Conservation (phyloP, 2,797 vertebrate species). For the Poecile montanus region DNA sequence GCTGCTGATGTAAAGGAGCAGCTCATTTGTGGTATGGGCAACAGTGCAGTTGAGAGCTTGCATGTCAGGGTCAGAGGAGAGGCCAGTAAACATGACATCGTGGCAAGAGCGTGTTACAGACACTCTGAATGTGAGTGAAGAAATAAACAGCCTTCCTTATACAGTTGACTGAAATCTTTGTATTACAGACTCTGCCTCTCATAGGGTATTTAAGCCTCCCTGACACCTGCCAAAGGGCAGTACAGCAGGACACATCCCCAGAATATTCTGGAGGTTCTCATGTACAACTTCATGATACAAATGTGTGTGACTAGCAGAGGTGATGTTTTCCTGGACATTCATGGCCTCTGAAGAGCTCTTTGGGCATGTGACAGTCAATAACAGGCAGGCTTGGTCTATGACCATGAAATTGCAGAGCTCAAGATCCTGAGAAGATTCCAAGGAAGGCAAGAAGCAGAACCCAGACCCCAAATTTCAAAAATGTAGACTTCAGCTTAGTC, state of each 20-base stretch:
- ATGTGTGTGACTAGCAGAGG: not conserved
- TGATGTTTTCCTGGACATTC: not conserved
- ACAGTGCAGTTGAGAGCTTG: not conserved
- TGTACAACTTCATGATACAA: not conserved
- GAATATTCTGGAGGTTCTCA: not conserved
- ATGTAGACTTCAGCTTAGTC: not conserved
- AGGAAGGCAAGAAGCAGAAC: not conserved
- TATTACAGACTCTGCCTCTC: not conserved
- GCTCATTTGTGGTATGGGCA: not conserved
- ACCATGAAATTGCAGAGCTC: not conserved
- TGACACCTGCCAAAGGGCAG: not conserved
- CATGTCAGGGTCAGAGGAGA: not conserved
- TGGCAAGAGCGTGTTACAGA: not conserved
- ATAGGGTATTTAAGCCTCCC: not conserved
- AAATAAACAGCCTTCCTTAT: not conserved
- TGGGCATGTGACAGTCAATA: not conserved
- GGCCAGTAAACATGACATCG: not conserved
- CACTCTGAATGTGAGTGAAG: not conserved
- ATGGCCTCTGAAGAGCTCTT: not conserved
- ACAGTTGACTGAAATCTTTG: not conserved
- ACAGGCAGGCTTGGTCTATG: not conserved
- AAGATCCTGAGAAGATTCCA: not conserved
- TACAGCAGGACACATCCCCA: not conserved
- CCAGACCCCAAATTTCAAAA: not conserved
- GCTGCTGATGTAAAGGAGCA: not conserved